Percentiles rank a stretch among this genome's conserved stretches.
Conservation (phyloP, 2,888 invertebrate genomes). For the Plebejus anna region DNA sequence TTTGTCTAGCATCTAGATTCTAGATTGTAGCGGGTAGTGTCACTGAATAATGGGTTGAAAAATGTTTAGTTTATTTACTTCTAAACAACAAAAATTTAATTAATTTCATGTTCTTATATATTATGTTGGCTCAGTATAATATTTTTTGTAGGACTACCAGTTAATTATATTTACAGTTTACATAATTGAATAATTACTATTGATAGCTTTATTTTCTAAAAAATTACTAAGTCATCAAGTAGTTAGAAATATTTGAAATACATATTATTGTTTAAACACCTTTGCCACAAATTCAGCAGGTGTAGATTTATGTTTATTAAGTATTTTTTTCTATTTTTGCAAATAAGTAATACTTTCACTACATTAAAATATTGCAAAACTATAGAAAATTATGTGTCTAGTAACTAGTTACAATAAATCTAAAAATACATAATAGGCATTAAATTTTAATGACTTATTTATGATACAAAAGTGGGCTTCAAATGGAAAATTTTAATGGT, state of each 20-base stretch:
- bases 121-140: no score
- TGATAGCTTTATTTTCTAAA: no score
- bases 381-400: background rate
- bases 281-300: background rate
- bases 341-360: background rate
- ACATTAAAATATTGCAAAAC: background rate
- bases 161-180: no score
- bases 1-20: conserved; percentile 29
- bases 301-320: background rate
- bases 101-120: no score
- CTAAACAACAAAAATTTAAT: no score
- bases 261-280: background rate
- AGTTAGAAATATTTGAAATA: background rate
- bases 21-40: background rate
- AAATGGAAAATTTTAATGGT: background rate
- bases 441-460: background rate
- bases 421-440: background rate
- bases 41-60: background rate
- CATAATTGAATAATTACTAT: no score
- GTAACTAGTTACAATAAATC: background rate
- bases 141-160: no score
- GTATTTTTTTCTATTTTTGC: background rate
- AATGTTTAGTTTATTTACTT: no score
- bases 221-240: no score
- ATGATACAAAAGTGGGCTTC: background rate